Evolutionary conservation across 2,888 invertebrate genomes (phyloP).

Genomic region (Scotopteryx bipunctaria): DNA sequence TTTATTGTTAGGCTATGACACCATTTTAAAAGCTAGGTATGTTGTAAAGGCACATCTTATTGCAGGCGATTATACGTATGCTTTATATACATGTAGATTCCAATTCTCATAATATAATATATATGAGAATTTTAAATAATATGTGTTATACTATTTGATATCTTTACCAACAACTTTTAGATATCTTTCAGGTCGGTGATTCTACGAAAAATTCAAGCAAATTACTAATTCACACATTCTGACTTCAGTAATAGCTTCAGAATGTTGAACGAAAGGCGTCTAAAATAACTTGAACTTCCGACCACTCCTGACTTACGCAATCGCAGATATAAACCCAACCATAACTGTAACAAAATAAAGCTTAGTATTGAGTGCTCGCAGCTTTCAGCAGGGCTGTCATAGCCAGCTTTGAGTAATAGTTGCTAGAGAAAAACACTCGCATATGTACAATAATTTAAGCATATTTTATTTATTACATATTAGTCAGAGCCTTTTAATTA

Average conservation of each 20-base stretch:
- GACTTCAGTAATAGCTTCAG: conserved; percentile 23
- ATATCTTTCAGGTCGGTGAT: not conserved
- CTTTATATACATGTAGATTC: no score
- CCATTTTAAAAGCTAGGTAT: no score
- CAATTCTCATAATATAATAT: no score
- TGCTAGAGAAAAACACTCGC: not conserved
- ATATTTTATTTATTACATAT: no score
- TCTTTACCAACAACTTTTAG: not conserved
- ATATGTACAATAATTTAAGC: no score
- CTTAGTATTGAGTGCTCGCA: conserved; percentile 35
- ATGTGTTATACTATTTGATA: not conserved
- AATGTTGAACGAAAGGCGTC: conserved; percentile 28
- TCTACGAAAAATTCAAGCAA: not conserved
- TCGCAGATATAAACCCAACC: conserved; percentile 36
- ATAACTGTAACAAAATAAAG: conserved; percentile 32
- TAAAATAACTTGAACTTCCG: conserved; percentile 38
- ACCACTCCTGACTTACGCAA: conserved; percentile 40
- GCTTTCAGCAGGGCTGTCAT: conserved; percentile 37
- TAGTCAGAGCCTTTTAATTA: not conserved
- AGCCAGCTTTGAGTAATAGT: conserved; percentile 1
- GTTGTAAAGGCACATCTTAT: no score
- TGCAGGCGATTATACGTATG: no score
- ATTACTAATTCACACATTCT: conserved; percentile 16
- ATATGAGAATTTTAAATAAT: no score
- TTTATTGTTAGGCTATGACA: no score